Base-by-base conservation (phyloP, 2,797 vertebrate genomes). In the Sternarchorhynchus goeldii region DNA sequence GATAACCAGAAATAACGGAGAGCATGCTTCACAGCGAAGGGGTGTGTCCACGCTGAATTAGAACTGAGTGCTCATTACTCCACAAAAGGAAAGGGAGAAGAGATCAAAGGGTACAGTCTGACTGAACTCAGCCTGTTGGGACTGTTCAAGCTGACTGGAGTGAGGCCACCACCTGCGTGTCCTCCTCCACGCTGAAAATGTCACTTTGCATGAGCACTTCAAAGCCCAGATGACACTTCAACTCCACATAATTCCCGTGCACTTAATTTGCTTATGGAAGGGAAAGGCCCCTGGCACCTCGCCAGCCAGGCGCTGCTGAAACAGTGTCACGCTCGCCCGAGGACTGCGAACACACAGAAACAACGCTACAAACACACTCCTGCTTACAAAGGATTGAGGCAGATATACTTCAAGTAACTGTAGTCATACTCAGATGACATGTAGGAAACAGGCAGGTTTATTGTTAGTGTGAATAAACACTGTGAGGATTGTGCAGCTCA, bases 21-120 rank as follows among this genome's bases (percentile, higher is more conserved):
- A 73, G 62, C 32, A 62, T 14, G 18, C 41, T 29, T 12, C 34
- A 34, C 25, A 55, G 8, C 31, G 58, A 57, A 21, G 53, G 25
- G 25, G 31, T 17, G 53, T 45, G 50, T 63, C 59, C 73, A 55
- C 77, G 58, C 32, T 57, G 58, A 76, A 79, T 71, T 53, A 67
- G 68, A 75, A 25, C n/a, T 20, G 34, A 80, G 31, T 25, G 56
- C 57, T 73, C n/a, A 59, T 55, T 75, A 59, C 41, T 56, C 59
- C 55, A 36, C 25, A 18, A 39, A 70, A 1, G n/a, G 50, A 64
- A 31, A 17, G 72, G 32, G 76, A 79, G 59, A 39, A 53, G 36
- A 55, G 50, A 73, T 80, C 32, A 76, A 77, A 77, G 74, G 58
- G 68, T 67, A 59, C 4, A 75, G 6, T n/a, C 70, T 20, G 17